These are phyloP conservation scores for Etheostoma nigrum DNA, from an alignment of 2,797 vertebrate genomes.

Conservation along the genomic window DNA sequence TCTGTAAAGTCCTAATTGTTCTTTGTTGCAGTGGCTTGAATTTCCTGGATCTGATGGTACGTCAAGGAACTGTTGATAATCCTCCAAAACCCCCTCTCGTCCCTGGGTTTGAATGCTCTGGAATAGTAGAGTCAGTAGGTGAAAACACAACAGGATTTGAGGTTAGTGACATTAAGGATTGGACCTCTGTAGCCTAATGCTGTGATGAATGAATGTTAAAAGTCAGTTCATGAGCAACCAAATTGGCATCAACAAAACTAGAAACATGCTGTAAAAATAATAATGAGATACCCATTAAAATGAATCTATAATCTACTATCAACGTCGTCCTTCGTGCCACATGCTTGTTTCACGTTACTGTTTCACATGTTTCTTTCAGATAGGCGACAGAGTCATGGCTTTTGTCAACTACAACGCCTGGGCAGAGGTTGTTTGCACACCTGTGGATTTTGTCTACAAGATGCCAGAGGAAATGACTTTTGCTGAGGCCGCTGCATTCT, in stretches of 20 bases:
- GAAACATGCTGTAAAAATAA: background rate
- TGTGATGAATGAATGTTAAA: conserved; percentile 5
- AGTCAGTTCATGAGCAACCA: background rate
- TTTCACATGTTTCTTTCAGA: conserved; percentile 81
- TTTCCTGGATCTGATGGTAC: conserved; percentile 98
- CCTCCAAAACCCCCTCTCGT: conserved; percentile 96
- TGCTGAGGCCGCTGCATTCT: conserved; percentile 94
- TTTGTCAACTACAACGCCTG: conserved; percentile 97
- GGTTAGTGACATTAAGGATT: conserved; percentile 81
- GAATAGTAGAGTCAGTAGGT: conserved; percentile 95
- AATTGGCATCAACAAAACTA: conserved; percentile 12
- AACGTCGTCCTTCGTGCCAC: conserved; percentile 2
- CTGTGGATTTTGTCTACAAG: conserved; percentile 95
- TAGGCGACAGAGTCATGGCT: conserved; percentile 97
- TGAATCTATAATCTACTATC: background rate
- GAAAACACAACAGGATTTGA: conserved; percentile 94
- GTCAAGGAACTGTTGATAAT: conserved; percentile 97
- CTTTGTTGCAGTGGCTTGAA: conserved; percentile 93
- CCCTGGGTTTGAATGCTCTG: conserved; percentile 97
- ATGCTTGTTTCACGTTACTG: conserved; percentile 2
- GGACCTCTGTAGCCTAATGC: background rate
- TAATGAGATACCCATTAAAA: background rate
- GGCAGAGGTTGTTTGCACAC: conserved; percentile 97
- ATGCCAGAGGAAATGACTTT: conserved; percentile 98
- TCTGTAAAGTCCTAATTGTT: conserved; percentile 7